Percentiles rank a stretch among this genome's conserved stretches.
These are phyloP conservation scores for Drosophila nasuta DNA, from an alignment of 1,140 invertebrate species.

Conservation along the genomic window DNA sequence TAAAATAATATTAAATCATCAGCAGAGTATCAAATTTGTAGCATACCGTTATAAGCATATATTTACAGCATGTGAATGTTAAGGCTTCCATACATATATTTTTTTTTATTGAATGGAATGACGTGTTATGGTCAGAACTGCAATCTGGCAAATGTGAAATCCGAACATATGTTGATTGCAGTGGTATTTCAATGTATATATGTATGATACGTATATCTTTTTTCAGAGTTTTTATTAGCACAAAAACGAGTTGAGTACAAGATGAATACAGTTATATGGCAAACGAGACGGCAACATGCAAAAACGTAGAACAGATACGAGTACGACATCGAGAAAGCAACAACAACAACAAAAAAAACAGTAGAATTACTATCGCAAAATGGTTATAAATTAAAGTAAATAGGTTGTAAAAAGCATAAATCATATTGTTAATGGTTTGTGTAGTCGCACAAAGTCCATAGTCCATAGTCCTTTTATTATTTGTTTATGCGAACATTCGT, in stretches of 20 bases:
- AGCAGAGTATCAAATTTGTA: background rate
- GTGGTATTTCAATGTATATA: conserved; percentile 8
- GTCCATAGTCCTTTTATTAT: conserved; percentile 48
- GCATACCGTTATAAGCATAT: too few species aligned
- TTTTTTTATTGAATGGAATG: conserved; percentile 10
- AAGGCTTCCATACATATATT: background rate
- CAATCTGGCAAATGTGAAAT: background rate
- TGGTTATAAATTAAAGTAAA: conserved; percentile 70
- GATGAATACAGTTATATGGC: conserved; percentile 27
- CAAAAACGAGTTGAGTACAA: conserved; percentile 31
- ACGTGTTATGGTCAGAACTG: background rate
- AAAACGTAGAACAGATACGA: conserved; percentile 9
- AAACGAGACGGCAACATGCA: conserved; percentile 27
- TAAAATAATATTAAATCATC: background rate
- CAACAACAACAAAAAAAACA: conserved; percentile 1
- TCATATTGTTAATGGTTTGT: conserved; percentile 73
- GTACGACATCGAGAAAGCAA: conserved; percentile 5
- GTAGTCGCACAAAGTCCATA: conserved; percentile 21
- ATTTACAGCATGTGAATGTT: background rate
- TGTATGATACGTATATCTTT: conserved; percentile 6
- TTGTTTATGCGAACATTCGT: conserved; percentile 39
- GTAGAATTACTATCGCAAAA: conserved; percentile 44
- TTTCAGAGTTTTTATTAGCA: conserved; percentile 33
- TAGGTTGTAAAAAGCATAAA: conserved; percentile 72
- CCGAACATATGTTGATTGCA: background rate